These are phyloP conservation scores for Eclectus roratus DNA, from an alignment of 2,113 vertebrate species.

Conservation along the genomic window DNA sequence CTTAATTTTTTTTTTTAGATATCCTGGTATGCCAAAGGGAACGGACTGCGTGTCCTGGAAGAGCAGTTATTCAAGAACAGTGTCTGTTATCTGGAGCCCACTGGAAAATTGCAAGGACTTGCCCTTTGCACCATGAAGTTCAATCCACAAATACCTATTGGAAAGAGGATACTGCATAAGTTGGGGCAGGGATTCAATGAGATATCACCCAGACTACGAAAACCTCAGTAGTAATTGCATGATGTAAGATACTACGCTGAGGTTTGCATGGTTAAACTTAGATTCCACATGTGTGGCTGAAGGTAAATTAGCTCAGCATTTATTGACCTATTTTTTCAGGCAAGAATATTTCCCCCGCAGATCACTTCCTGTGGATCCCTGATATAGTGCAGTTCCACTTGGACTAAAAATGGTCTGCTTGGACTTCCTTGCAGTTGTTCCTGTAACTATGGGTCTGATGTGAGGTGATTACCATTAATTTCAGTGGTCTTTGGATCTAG, in stretches of 20 bases:
- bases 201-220: neutral
- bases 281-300: neutral
- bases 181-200: neutral
- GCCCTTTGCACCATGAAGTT: neutral
- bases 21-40: neutral
- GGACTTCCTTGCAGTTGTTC: neutral
- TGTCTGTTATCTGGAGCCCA: neutral
- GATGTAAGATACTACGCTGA: neutral
- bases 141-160: neutral
- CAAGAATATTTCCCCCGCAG: neutral
- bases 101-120: neutral
- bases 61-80: neutral
- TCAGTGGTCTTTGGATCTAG: neutral
- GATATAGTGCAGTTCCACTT: neutral
- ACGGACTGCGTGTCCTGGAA: neutral
- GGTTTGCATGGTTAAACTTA: neutral
- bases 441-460: neutral
- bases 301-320: neutral
- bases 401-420: neutral
- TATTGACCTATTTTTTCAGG: neutral
- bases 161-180: neutral
- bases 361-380: neutral
- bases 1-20: neutral
- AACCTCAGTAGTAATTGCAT: neutral
- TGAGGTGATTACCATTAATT: neutral